Conservation (phyloP, 2,888 invertebrate species). For the Machimus rusticus region DNA sequence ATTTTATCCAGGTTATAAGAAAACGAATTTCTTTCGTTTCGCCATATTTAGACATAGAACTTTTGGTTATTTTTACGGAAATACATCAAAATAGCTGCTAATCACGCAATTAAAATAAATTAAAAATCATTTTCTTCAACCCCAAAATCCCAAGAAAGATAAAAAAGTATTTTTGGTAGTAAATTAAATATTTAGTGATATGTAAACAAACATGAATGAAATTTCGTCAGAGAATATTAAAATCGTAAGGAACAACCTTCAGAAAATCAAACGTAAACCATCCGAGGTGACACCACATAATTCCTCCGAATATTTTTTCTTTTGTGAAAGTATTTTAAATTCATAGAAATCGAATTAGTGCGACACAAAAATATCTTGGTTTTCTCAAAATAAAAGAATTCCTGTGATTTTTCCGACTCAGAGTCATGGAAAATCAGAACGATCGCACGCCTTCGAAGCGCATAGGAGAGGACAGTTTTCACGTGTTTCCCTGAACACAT, state of each 20-base stretch:
- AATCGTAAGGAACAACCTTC: not conserved
- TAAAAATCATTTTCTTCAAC: not conserved
- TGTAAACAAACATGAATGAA: not conserved
- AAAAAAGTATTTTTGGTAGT: not conserved
- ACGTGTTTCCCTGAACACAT: not conserved
- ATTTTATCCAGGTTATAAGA: no score
- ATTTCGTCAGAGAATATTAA: not conserved
- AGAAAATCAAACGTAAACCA: not conserved
- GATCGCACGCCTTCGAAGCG: not conserved
- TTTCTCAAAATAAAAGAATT: not conserved
- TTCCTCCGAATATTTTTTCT: not conserved
- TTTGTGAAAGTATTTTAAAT: not conserved
- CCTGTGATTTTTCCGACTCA: not conserved
- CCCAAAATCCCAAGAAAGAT: not conserved
- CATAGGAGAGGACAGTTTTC: not conserved
- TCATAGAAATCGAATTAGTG: not conserved
- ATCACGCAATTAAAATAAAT: not conserved
- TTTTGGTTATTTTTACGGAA: not conserved
- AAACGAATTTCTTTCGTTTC: no score
- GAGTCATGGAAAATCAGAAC: not conserved
- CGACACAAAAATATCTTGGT: conserved; percentile 7
- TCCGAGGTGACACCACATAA: not conserved
- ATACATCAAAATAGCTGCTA: not conserved
- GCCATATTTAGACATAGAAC: not conserved
- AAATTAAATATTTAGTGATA: not conserved